Percentiles rank a stretch among this genome's conserved stretches.
These are phyloP conservation scores for Podocnemis expansa DNA, from an alignment of 2,113 vertebrate genomes.

Conservation along the genomic window DNA sequence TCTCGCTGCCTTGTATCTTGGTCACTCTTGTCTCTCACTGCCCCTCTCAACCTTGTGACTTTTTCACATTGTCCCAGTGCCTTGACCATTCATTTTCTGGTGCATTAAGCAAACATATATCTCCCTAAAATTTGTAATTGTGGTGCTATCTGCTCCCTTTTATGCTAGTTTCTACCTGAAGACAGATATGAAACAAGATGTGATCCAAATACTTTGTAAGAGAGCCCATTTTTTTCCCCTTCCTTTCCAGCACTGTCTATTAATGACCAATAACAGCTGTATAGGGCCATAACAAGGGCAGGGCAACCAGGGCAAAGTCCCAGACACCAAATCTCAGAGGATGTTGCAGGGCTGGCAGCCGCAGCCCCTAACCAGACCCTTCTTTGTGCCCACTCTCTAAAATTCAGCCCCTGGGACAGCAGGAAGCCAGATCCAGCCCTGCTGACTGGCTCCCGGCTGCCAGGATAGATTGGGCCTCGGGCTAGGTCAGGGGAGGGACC, in stretches of 20 bases:
- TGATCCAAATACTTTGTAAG: neutral
- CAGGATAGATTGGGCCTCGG: too few species aligned
- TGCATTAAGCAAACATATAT: neutral
- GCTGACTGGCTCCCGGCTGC: too few species aligned
- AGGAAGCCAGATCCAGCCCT: too few species aligned
- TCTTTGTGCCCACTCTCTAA: too few species aligned
- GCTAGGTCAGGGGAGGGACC: too few species aligned
- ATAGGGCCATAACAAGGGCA: too few species aligned
- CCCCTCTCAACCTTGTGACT: neutral
- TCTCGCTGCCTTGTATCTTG: neutral
- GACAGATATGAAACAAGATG: neutral
- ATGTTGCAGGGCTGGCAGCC: too few species aligned
- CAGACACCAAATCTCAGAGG: too few species aligned
- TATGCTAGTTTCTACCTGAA: neutral
- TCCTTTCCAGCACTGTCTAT: neutral
- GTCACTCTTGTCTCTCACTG: neutral
- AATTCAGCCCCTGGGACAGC: too few species aligned
- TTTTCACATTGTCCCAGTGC: neutral
- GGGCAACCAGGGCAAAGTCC: too few species aligned
- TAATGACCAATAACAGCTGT: neutral
- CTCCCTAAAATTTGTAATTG: neutral
- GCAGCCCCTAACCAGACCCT: too few species aligned
- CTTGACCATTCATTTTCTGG: neutral
- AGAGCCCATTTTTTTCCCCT: neutral
- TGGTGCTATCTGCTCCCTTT: neutral